Evolutionary conservation across 30 jellyfish, hydroid and myxozoan genomes (phyloP), one percentile per base, ranked within the genome.

Genomic region (Hydra vulgaris): DNA sequence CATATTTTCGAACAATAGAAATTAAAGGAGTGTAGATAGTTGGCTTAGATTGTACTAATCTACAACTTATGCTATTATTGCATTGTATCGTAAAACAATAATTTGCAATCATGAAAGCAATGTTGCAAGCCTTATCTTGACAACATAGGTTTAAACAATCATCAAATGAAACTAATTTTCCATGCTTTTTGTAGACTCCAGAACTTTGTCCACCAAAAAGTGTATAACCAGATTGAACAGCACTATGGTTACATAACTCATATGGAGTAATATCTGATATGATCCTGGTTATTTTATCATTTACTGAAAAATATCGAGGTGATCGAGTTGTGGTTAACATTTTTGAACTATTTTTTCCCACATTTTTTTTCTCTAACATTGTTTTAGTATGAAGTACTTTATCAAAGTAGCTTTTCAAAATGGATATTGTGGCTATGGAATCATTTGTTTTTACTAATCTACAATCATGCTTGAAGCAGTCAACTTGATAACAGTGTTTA

Each of bases 401-500:
- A 68, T 68, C 75, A 68, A n/a, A 68, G 27, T 68, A 68, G 15
- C 75, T 68, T 68, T 20, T 68, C 75, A 68, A 68, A 68, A 68
- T 68, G 4, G 75, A 68, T 23, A 68, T 68, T 3, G 75, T 68
- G 16, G 95, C 88, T 18, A 23, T 7, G 17, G 74, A 25, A 12
- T 76, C 76, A 24, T 91, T 77, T 20, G 98, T 78, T 17, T 71
- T 53, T 24, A 80, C 76, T 0, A 94, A 77, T 7, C 55, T 27
- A 73, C 98, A 92, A 4, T 89, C 77, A 0, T 74, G 53, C 18
- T 72, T 54, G 71, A 25, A 67, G 89, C 98, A 92, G 26, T 79
- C 84, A 53, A 92, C 88, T 7, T 77, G 71, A 25, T 86, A 79
- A 82, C 98, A 92, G 7, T 80, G 93, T 21, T 74, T 67, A 16